phyloP scores from a whole-genome alignment of 2,797 vertebrate species.

The Huso huso region DNA sequence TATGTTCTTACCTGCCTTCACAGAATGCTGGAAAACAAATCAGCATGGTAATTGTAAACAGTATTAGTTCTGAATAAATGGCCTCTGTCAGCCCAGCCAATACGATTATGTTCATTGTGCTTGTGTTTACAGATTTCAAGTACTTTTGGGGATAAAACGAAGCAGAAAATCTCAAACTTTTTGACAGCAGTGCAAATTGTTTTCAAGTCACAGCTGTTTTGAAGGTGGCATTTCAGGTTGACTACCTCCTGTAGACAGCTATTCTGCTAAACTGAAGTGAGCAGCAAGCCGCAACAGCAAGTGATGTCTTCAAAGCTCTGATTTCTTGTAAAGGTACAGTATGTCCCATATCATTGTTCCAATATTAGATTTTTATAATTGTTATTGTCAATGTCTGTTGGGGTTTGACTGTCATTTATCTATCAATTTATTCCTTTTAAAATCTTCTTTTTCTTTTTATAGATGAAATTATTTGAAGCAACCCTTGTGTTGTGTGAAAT shows the following conservation, averaged over 20 bases:
- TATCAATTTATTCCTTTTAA: background rate
- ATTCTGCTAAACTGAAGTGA: background rate
- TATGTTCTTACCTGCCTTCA: too few species aligned
- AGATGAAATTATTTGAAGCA: background rate
- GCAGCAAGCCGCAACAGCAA: background rate
- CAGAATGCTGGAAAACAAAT: too few species aligned
- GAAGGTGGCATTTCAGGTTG: too few species aligned
- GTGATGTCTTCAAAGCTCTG: slow-evolving; percentile 3
- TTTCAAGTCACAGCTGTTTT: too few species aligned
- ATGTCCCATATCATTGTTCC: background rate
- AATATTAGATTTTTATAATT: slow-evolving; percentile 10
- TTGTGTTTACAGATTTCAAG: too few species aligned
- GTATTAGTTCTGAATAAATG: too few species aligned
- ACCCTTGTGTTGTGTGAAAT: background rate
- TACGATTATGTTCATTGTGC: too few species aligned
- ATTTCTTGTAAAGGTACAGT: background rate
- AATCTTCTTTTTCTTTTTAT: background rate
- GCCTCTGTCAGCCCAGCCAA: too few species aligned
- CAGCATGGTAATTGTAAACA: too few species aligned
- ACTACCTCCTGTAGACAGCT: background rate
- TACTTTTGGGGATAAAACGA: too few species aligned
- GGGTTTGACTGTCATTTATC: background rate
- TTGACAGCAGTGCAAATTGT: too few species aligned
- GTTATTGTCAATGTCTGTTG: background rate
- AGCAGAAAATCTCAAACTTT: too few species aligned